These are phyloP conservation scores for Choristoneura fumiferana DNA, from an alignment of 1,140 invertebrate species.

Conservation along the genomic window DNA sequence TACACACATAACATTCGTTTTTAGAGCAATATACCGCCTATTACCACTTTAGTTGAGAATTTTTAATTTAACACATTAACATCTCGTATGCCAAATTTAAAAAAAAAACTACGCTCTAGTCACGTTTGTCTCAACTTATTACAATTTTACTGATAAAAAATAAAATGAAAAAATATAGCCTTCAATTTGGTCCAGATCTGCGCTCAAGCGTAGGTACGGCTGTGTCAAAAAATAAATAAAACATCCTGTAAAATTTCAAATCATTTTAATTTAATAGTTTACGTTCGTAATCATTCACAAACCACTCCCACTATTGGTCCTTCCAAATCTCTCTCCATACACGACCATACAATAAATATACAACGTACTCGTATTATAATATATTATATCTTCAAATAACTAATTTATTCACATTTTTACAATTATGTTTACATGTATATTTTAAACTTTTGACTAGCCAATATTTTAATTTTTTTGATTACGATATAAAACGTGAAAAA, in stretches of 20 bases:
- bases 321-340: conserved; percentile 24
- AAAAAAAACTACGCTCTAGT: too few species aligned
- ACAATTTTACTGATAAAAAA: too few species aligned
- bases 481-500: neutral
- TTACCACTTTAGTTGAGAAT: too few species aligned
- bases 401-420: conserved; percentile 52
- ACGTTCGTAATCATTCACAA: conserved; percentile 6
- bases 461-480: neutral
- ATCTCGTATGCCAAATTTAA: too few species aligned
- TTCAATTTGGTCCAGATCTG: too few species aligned
- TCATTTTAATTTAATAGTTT: conserved; percentile 12
- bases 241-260: neutral
- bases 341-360: conserved; percentile 33
- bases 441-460: neutral
- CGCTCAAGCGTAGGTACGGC: too few species aligned
- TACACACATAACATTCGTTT: too few species aligned
- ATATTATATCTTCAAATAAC: conserved; percentile 27
- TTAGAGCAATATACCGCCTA: too few species aligned
- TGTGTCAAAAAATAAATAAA: neutral
- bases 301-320: conserved; percentile 36
- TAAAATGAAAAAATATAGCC: too few species aligned
- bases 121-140: too few species aligned
- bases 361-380: conserved; percentile 3
- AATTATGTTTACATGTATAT: conserved; percentile 9
- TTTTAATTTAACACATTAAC: too few species aligned